Evolutionary conservation across 2,888 invertebrate species (phyloP), one percentile per base, ranked within the genome.

Genomic region (Hypomecis atomaria): DNA sequence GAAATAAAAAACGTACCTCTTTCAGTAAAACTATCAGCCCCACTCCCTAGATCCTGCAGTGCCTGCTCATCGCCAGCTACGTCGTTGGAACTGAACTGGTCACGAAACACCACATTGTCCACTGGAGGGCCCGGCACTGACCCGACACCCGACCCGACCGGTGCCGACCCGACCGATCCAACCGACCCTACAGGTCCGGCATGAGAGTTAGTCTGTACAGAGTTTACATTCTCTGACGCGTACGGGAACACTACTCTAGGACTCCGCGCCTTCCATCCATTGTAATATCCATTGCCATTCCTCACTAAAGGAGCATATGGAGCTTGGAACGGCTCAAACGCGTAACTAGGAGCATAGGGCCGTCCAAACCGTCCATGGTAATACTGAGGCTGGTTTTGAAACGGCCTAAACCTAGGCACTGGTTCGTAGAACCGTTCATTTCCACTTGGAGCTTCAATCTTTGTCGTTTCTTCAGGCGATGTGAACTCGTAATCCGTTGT

Each of bases 31-130:
- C 93, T 94, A 61, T 92, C 88, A 87, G 86, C 7, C 2, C 92
- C 94, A 9, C 93, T 90, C 7, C 88, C 93, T 60, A 94, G 87
- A 76, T 96, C 96, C 88, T 96, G 96, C 48, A 95, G 82, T 67
- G 92, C 93, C 69, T 93, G 93, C 34, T 95, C 94, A 71, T 94
- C 94, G 36, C 93, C 91, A 23, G 23, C 23, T 53, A 94, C 82
- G 66, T 95, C 94, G 70, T 93, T 94, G 57, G 94, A 80, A 70
- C 94, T 94, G 71, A 94, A 94, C 80, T 94, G 94, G 71, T 95
- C 95, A 78, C 94, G 93, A 72, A 90, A 93, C 86, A 93, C 90
- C 0, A 93, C 90, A 80, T 92, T 93, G 75, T 93, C 92, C 58
- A 65, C 60, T 43, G 59, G 45, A 3, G 72, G 74, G 58, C 45